These are phyloP conservation scores for Brachypodius melanocephalos DNA, from an alignment of 2,113 vertebrate genomes.

Conservation along the genomic window DNA sequence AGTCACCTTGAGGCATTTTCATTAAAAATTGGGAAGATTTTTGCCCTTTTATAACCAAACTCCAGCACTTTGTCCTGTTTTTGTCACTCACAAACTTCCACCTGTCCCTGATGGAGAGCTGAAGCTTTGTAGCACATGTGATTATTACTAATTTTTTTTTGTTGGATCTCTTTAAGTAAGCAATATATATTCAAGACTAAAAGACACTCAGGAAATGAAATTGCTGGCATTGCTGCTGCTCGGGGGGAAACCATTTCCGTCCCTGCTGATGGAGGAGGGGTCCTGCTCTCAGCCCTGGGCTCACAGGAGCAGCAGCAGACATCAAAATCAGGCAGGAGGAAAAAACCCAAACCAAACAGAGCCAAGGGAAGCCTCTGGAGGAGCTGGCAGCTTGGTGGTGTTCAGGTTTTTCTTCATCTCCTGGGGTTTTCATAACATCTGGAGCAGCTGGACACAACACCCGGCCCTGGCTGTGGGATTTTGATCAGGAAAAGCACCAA, in stretches of 20 bases:
- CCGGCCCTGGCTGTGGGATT: neutral
- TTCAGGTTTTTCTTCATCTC: neutral
- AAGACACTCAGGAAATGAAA: constrained; percentile 50
- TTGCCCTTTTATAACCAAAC: neutral
- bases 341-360: neutral
- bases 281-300: neutral
- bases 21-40: neutral
- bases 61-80: neutral
- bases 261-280: neutral
- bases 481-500: neutral
- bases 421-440: neutral
- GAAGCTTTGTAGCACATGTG: neutral
- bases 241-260: neutral
- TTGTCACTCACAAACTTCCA: neutral
- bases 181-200: constrained; percentile 59
- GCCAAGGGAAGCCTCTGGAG: neutral
- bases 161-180: neutral
- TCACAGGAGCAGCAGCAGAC: neutral
- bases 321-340: neutral
- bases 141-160: neutral
- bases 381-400: neutral
- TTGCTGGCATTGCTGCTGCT: neutral
- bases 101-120: neutral
- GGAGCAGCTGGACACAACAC: rapidly evolving
- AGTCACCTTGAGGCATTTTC: neutral